Conservation (phyloP, 2,113 vertebrate genomes). For the Perca schrenkii region DNA sequence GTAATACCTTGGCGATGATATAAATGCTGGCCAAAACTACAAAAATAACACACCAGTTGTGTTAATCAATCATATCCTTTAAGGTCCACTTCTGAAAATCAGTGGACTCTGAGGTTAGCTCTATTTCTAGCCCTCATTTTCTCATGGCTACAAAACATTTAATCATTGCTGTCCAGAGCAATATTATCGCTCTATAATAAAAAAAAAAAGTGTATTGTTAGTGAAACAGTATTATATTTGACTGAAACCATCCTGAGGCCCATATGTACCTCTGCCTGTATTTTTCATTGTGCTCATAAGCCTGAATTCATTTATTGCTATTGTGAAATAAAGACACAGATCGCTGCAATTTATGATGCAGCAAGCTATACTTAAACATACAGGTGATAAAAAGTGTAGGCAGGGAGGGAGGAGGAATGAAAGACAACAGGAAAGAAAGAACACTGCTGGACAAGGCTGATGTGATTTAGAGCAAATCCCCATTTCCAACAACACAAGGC, state of each 20-base stretch:
- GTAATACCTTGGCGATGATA: no score
- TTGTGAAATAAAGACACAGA: slow-evolving; percentile 38
- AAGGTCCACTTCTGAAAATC: not conserved
- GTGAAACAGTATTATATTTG: slow-evolving; percentile 35
- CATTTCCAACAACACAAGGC: slow-evolving; percentile 38
- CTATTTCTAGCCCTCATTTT: not conserved
- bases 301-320: slow-evolving; percentile 51
- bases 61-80: not conserved
- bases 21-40: not conserved
- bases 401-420: slow-evolving; percentile 6
- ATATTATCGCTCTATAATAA: slow-evolving; percentile 17
- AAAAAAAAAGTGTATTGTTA: slow-evolving; percentile 18
- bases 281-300: slow-evolving; percentile 58
- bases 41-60: not conserved
- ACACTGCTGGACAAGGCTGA: slow-evolving; percentile 11
- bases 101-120: not conserved
- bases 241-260: slow-evolving; percentile 39
- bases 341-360: slow-evolving; percentile 26
- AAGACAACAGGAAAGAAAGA: slow-evolving; percentile 11
- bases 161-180: slow-evolving; percentile 21
- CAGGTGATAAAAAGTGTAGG: slow-evolving; percentile 31
- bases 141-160: slow-evolving; percentile 5
- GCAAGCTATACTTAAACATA: slow-evolving; percentile 27
- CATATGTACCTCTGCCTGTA: slow-evolving; percentile 47
- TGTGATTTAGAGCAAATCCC: slow-evolving; percentile 51